Conservation (phyloP, 2,113 vertebrate genomes). For the Seriola quinqueradiata region DNA sequence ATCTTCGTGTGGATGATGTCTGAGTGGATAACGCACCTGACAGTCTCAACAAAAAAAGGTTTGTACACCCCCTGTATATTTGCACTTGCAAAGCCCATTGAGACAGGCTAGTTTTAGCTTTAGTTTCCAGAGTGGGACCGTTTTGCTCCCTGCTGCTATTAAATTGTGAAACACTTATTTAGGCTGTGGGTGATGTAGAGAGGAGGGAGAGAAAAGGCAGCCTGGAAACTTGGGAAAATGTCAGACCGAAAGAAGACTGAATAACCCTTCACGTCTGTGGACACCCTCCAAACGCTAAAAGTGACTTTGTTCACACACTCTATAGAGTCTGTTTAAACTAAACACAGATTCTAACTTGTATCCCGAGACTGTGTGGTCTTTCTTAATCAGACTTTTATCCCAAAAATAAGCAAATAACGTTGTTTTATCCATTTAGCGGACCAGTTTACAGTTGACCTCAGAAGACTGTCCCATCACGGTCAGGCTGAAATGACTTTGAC, state of each 20-base stretch:
- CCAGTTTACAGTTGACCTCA: slow-evolving; percentile 47
- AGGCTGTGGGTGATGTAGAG: background rate
- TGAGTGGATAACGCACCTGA: no score
- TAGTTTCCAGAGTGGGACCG: no score
- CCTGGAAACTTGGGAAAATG: background rate
- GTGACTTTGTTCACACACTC: background rate
- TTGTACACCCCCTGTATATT: no score
- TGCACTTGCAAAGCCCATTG: no score
- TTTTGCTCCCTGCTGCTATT: background rate
- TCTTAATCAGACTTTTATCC: background rate
- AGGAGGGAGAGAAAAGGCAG: background rate
- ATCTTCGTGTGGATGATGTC: no score
- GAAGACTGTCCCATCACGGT: background rate
- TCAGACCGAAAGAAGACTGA: background rate
- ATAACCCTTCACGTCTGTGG: background rate
- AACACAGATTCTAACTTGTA: background rate
- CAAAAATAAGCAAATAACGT: background rate
- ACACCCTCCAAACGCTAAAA: background rate
- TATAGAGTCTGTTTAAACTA: background rate
- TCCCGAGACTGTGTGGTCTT: background rate
- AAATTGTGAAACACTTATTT: background rate
- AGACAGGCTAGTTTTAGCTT: no score
- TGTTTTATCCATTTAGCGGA: background rate
- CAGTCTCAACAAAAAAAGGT: no score
- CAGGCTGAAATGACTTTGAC: background rate